Percentiles rank a stretch among this genome's conserved stretches.
phyloP scores from a whole-genome alignment of 2,113 vertebrate genomes.

The Ophthalmolycus amberensis region DNA sequence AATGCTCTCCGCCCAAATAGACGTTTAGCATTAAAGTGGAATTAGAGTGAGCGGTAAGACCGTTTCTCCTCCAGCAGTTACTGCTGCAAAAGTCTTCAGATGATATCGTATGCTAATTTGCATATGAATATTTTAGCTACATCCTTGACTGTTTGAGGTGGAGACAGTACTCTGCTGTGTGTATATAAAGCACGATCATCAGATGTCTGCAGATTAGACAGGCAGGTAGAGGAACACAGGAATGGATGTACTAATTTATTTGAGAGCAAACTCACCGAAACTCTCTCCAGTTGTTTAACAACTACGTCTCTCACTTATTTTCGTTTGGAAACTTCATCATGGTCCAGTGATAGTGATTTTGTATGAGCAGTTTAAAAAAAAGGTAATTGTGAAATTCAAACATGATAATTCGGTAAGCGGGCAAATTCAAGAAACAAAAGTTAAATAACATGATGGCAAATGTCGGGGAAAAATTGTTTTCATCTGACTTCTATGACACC shows the following conservation, averaged over 20 bases:
- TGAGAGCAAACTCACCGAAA: neutral
- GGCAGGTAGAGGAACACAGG: neutral
- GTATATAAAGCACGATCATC: neutral
- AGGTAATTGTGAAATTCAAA: neutral
- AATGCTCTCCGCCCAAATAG: conserved; percentile 25
- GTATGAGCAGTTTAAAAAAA: neutral
- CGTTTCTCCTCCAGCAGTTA: conserved; percentile 6
- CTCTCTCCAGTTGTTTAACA: neutral
- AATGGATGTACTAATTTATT: neutral
- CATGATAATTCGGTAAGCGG: too few relatives aligned
- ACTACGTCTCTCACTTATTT: neutral
- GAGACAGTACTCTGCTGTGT: neutral
- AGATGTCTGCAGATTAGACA: neutral
- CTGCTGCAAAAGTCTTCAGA: conserved; percentile 26
- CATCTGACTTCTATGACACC: too few relatives aligned
- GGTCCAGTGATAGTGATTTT: neutral
- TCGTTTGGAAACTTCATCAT: neutral
- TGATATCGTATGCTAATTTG: conserved; percentile 11
- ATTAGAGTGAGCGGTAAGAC: conserved; percentile 9
- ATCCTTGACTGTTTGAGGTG: conserved; percentile 5
- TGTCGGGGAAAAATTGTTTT: too few relatives aligned
- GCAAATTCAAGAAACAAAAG: neutral
- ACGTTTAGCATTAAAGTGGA: conserved; percentile 25
- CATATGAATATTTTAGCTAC: conserved; percentile 32
- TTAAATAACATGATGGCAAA: neutral